Evolutionary conservation across 2,888 invertebrate genomes (phyloP), one percentile per base, ranked within the genome.

Genomic region (Hydrotaea cyrtoneurina): DNA sequence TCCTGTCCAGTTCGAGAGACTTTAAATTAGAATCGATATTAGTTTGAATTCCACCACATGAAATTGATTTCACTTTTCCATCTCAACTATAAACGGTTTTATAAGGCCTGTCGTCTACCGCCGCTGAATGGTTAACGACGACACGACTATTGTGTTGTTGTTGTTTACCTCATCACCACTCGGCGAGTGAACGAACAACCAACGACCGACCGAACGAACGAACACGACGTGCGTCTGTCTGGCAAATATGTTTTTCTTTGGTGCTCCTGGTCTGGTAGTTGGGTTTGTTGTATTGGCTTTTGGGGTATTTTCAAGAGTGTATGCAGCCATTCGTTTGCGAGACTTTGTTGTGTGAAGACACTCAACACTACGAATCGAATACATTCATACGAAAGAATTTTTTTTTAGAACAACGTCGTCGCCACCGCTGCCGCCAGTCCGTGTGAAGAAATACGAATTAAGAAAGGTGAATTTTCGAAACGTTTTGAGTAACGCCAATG

Each of bases 261-360:
- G 21, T 59, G 15, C 59, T 62, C 17, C 71, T 59, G 8, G 57
- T 59, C n/a, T 50, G 57, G 31, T 77, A 39, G 21, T 71, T 73
- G 26, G 53, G n/a, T 57, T 31, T 31, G 31, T 7, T 31, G 7
- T 31, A 31, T 31, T 31, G 31, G 31, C 31, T 31, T 31, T 31
- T 31, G 31, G 23, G 57, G 23, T n/a, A 66, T 39, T 80, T 69
- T 59, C 31, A 31, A 31, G 31, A 31, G 31, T 31, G 31, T 7
- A 31, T 7, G 31, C 31, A 31, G 31, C 87, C 89, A 90, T 89
- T 91, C 89, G 89, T 88, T 88, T 88, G 88, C 88, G 89, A 91
- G 89, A 88, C 89, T 89, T 89, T 87, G 88, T 87, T 90, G 89
- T 88, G 90, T 90, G 87, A 88, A 89, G 91, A 88, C 87, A 87